A percentile compares a stretch with the other conserved stretches of the same genome.
Evolutionary conservation across 2,888 invertebrate genomes (phyloP).

Genomic region (Lumbricus terrestris): DNA sequence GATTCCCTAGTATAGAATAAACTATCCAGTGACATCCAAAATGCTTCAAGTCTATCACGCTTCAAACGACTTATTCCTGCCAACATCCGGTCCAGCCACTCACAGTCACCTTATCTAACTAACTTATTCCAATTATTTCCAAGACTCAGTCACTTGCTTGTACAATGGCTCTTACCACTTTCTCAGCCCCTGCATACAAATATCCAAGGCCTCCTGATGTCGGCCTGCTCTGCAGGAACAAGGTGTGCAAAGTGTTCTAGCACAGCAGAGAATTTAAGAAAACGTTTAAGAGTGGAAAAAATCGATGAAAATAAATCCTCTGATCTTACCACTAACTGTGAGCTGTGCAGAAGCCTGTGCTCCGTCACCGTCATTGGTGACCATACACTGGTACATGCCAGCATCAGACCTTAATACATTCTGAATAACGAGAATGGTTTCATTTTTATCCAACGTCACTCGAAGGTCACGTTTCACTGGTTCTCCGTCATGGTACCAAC

Average conservation of each 20-base stretch:
- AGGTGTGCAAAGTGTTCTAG: neutral
- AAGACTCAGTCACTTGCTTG: too few relatives aligned
- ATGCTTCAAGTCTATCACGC: too few relatives aligned
- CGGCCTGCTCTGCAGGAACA: neutral
- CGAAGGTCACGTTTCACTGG: slow-evolving; percentile 54
- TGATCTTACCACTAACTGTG: slow-evolving; percentile 79
- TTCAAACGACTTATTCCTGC: too few relatives aligned
- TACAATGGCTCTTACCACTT: too few relatives aligned
- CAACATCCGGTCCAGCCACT: too few relatives aligned
- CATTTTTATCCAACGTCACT: slow-evolving; percentile 62
- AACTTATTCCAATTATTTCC: too few relatives aligned
- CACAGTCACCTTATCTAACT: too few relatives aligned
- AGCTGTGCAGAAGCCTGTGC: slow-evolving; percentile 89
- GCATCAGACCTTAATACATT: slow-evolving; percentile 79
- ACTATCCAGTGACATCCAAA: too few relatives aligned
- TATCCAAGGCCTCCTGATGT: too few relatives aligned
- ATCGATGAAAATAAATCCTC: neutral
- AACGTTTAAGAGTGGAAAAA: neutral
- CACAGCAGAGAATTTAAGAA: neutral
- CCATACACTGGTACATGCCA: slow-evolving; percentile 89
- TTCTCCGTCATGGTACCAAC: slow-evolving; percentile 83
- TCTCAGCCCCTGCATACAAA: neutral
- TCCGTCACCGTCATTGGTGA: slow-evolving; percentile 85
- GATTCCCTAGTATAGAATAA: too few relatives aligned
- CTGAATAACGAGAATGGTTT: slow-evolving; percentile 66